These are phyloP conservation scores for Hypsopygia costalis DNA, from an alignment of 2,888 invertebrate species.

Conservation along the genomic window DNA sequence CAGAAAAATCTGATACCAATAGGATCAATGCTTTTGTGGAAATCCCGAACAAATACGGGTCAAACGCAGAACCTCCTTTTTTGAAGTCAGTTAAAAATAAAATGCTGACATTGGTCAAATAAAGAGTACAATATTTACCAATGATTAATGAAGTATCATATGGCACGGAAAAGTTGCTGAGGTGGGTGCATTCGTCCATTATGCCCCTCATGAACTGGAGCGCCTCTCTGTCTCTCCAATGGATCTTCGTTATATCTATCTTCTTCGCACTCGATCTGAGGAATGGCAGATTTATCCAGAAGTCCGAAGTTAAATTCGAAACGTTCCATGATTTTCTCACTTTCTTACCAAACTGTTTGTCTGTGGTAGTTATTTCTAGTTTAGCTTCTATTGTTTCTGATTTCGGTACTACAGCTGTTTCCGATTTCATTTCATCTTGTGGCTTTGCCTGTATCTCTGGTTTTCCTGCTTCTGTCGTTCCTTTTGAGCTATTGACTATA, in stretches of 20 bases:
- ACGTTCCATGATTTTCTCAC: conserved; percentile 57
- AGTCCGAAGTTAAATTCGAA: conserved; percentile 55
- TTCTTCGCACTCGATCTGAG: conserved; percentile 52
- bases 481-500: conserved; percentile 10
- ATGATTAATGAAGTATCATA: conserved; percentile 94
- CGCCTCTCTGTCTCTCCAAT: conserved; percentile 89
- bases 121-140: conserved; percentile 62
- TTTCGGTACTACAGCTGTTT: background rate
- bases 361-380: conserved; percentile 13
- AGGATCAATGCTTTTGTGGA: too few species aligned
- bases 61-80: too few species aligned
- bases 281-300: conserved; percentile 63
- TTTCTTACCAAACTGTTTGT: conserved; percentile 19
- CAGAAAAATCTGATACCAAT: too few species aligned
- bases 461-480: background rate
- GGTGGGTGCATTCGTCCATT: conserved; percentile 99
- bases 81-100: too few species aligned
- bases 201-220: conserved; percentile 97
- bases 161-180: conserved; percentile 94
- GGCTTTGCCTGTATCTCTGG: background rate
- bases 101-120: too few species aligned
- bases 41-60: too few species aligned
- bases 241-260: conserved; percentile 82
- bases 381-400: conserved; percentile 10
- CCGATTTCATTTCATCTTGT: background rate